Evolutionary conservation across 2,888 invertebrate species (phyloP), one percentile per base, ranked within the genome.

Genomic region (Diplolepis rosae): DNA sequence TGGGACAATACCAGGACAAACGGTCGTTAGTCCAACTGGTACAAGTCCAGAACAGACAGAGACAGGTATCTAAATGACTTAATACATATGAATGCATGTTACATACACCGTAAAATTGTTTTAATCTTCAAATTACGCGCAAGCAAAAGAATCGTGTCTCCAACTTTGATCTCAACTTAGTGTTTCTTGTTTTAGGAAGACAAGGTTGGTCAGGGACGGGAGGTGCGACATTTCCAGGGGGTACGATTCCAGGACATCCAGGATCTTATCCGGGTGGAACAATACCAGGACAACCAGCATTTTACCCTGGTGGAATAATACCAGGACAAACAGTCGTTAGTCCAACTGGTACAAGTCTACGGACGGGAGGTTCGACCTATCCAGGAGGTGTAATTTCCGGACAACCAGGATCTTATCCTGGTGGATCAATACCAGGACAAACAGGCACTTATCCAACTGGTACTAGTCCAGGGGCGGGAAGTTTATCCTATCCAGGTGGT

Each of bases 41-140:
- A 65, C 48, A 48, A 50, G 18, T 28, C 35, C 42, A 52, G 74
- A 76, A 35, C 72, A 11, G 75, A 73, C 15, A 70, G 72, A 54
- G 78, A 77, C 56, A 72, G 72, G 39, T 76, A 75, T 54, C 72
- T 75, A 11, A 70, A 68, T 1, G 68, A 71, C 27, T 51, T 69
- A 52, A 54, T 68, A 28, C 67, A n/a, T 73, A 72, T 13, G 32
- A 69, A 18, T 32, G 48, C n/a, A n/a, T n/a, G n/a, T n/a, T n/a
- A n/a, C n/a, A n/a, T n/a, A n/a, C n/a, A n/a, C n/a, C n/a, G n/a
- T n/a, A n/a, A n/a, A n/a, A n/a, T n/a, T n/a, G n/a, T n/a, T n/a
- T n/a, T n/a, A n/a, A n/a, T n/a, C n/a, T 9, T 24, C 18, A 68
- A 54, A 32, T 11, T 51, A 9, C 67, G 65, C 5, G 56, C 72